Base-by-base conservation (phyloP, 2,888 invertebrate genomes). In the Leistus spinibarbis region DNA sequence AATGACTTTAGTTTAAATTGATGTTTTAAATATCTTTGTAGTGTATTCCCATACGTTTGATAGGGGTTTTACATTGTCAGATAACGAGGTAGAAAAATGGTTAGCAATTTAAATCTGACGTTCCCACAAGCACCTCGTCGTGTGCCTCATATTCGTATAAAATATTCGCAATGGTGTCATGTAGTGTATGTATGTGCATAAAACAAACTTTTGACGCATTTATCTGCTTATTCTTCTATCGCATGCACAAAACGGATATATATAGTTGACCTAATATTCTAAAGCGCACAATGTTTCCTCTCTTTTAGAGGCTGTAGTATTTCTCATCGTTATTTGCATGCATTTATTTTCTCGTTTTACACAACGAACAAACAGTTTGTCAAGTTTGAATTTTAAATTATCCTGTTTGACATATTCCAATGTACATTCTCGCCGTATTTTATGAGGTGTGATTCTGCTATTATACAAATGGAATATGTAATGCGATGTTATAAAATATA, bases 201-300 rank as follows among this genome's bases (percentile, higher is more conserved):
- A 60, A 60, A 60, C 60, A 17, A 60, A 60, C 13, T 13, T 60
- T 60, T 60, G 17, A 60, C 57, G 16, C 57, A 19, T 19, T 57
- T 57, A 19, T 57, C 22, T 17, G 19, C 13, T 19, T 60, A 22
- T 60, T 60, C 40, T 40, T 40, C 40, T 40, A 40, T 40, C 5
- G 10, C 5, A 40, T 40, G 40, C 40, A 40, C 40, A 13, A 40
- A 40, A 40, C 7, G 40, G 40, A 19, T 57, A 57, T 60, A 60
- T 66, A 24, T 73, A 62, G 73, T 73, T 73, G 73, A 73, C 73
- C 73, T 72, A 57, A 65, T 64, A 72, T 54, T 65, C 60, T 23
- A 16, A 73, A 67, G 66, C 73, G 60, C 67, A 73, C 66, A 65
- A 54, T 73, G 73, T 73, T 73, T 67, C 72, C 73, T 27, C 73